phyloP scores from a whole-genome alignment of 2,113 vertebrate species.

The Leucoraja erinaceus region DNA sequence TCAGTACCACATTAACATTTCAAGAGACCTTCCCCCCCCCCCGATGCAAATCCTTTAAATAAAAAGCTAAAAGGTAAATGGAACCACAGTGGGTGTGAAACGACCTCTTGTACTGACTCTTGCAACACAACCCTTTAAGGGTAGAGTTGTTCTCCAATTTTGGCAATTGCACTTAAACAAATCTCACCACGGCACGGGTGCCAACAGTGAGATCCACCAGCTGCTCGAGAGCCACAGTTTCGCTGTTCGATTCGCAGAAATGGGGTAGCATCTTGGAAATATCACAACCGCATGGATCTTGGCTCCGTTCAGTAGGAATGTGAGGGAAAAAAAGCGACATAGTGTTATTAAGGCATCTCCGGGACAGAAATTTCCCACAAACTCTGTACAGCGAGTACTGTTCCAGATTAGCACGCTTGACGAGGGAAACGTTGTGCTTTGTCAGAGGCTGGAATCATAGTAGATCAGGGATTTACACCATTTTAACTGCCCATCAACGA shows the following conservation, averaged over 20 bases:
- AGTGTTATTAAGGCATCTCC: background rate
- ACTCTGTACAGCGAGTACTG: background rate
- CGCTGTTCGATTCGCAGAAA: background rate
- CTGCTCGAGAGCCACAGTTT: background rate
- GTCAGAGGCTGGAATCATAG: background rate
- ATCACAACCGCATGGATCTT: background rate
- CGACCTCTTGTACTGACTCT: background rate
- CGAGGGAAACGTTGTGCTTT: background rate
- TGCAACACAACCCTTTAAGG: background rate
- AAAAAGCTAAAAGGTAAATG: background rate
- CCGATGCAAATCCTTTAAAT: background rate
- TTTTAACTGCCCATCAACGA: background rate
- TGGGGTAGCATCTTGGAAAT: background rate
- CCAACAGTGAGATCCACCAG: background rate
- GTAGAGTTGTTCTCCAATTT: background rate
- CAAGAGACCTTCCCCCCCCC: background rate
- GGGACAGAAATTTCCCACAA: background rate
- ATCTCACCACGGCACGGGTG: background rate
- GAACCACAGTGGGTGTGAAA: background rate
- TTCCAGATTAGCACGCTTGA: background rate
- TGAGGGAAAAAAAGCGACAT: too few species aligned
- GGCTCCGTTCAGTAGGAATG: background rate
- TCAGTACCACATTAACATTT: background rate
- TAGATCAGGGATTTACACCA: background rate
- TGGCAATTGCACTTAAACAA: background rate